Conservation (phyloP, 2,888 invertebrate species). For the Andricus quercusramuli region DNA sequence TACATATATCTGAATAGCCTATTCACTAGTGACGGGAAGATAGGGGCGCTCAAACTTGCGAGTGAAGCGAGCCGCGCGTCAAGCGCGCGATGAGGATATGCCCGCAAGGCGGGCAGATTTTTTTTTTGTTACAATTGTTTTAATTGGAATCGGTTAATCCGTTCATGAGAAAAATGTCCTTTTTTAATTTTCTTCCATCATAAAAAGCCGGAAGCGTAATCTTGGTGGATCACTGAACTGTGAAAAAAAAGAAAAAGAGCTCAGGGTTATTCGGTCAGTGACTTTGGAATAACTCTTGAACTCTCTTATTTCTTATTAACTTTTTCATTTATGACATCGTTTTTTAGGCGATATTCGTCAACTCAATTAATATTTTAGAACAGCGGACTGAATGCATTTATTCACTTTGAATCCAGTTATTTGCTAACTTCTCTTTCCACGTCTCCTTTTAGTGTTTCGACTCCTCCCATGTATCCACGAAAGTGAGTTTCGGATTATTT, state of each 20-base stretch:
- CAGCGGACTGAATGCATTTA: background rate
- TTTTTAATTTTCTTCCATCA: too few species aligned
- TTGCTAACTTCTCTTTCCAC: background rate
- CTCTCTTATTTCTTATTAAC: background rate
- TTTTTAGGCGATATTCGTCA: background rate
- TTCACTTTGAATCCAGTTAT: background rate
- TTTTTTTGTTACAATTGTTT: too few species aligned
- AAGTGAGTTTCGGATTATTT: conserved; percentile 8
- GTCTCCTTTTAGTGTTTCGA: background rate
- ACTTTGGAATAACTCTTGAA: background rate
- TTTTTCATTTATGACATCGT: background rate
- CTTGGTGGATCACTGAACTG: background rate
- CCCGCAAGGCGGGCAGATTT: rapidly evolving
- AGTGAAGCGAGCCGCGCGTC: too few species aligned
- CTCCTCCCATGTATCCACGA: background rate
- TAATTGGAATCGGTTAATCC: too few species aligned
- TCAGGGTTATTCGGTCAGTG: background rate
- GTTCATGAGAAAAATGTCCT: too few species aligned
- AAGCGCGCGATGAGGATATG: too few species aligned
- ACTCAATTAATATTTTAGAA: conserved; percentile 4
- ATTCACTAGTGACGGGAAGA: too few species aligned
- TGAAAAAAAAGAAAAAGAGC: background rate
- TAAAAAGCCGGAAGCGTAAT: background rate
- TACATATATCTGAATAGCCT: too few species aligned
- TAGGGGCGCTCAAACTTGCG: too few species aligned